Conservation (phyloP, 2,888 invertebrate species). For the Aphodius sticticus region DNA sequence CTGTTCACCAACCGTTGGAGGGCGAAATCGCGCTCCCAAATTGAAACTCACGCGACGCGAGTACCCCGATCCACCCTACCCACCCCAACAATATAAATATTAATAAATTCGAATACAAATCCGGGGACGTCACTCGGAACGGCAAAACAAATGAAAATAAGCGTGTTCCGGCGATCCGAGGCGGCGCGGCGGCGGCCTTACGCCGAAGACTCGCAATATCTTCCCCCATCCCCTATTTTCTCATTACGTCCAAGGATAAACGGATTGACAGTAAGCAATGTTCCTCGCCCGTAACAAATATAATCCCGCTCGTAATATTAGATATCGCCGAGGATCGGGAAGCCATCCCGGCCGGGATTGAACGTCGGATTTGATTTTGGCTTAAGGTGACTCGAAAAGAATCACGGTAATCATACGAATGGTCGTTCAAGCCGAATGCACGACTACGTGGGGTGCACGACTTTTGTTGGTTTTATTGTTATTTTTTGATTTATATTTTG, state of each 20-base stretch:
- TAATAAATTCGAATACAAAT: conserved; percentile 4
- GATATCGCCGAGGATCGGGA: background rate
- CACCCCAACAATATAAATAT: background rate
- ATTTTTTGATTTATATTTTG: too few species aligned
- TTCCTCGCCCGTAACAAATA: conserved; percentile 4
- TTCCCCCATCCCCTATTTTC: background rate
- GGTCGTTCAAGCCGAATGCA: too few species aligned
- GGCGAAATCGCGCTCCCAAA: background rate
- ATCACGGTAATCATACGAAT: background rate
- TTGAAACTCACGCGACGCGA: background rate
- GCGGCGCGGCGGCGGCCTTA: background rate
- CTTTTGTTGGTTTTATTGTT: too few species aligned
- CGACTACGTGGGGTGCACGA: too few species aligned
- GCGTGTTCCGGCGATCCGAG: background rate
- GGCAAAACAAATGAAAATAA: background rate
- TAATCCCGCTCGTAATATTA: background rate
- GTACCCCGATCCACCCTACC: background rate
- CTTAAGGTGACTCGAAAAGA: background rate
- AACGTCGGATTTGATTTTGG: conserved; percentile 4
- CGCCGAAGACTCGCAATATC: background rate
- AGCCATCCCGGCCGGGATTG: background rate
- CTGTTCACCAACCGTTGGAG: background rate
- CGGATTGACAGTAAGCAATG: conserved; percentile 4
- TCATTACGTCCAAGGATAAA: background rate
- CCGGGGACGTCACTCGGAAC: background rate